A percentile compares a stretch with the other conserved stretches of the same genome.
These are phyloP conservation scores for Nezara viridula DNA, from an alignment of 2,888 invertebrate species.

Conservation along the genomic window DNA sequence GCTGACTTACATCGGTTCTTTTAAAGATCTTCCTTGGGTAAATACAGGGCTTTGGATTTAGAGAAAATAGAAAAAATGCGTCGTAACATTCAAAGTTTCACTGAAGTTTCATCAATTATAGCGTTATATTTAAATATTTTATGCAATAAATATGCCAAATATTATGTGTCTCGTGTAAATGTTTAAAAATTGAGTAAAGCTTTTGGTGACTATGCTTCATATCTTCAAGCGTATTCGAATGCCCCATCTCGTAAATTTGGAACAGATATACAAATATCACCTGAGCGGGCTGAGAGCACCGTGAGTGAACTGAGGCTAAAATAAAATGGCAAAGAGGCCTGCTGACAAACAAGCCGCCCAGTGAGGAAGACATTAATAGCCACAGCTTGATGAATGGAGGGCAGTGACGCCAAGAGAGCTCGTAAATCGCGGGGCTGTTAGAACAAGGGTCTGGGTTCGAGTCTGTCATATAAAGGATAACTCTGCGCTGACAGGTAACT, in stretches of 20 bases:
- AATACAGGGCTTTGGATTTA: no score
- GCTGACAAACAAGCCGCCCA: slow-evolving; percentile 31
- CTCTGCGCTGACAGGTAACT: slow-evolving; percentile 18
- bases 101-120: no score
- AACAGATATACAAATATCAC: background rate
- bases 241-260: background rate
- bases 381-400: background rate
- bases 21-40: no score
- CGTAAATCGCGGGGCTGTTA: slow-evolving; percentile 28
- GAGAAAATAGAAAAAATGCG: no score
- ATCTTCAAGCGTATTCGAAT: background rate
- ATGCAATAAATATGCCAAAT: no score
- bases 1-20: no score
- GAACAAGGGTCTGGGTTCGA: slow-evolving; percentile 29
- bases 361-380: slow-evolving; percentile 37
- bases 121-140: no score
- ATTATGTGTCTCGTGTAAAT: no score
- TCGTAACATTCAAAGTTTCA: no score
- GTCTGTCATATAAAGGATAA: slow-evolving; percentile 20
- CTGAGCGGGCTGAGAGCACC: background rate
- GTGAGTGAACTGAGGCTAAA: background rate
- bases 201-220: no score
- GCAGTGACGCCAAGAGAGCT: slow-evolving; percentile 13
- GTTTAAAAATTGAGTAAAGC: no score
- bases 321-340: slow-evolving; percentile 25